Evolutionary conservation across 2,888 invertebrate species (phyloP).

Genomic region (Leptura quadrifasciata): DNA sequence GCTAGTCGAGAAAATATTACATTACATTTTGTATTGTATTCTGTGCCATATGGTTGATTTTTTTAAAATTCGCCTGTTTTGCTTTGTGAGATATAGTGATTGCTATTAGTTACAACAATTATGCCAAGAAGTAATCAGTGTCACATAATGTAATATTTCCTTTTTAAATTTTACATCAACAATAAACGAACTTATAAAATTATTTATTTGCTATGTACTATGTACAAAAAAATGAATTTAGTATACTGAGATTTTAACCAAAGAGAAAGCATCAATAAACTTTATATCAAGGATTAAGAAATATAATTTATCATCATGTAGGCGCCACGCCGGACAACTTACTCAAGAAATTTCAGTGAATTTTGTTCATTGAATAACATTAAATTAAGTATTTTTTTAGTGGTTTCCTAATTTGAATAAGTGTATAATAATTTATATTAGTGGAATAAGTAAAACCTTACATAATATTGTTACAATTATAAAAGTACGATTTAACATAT

Average conservation of each 20-base stretch:
- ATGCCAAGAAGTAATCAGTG: neutral
- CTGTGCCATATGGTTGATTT: no score
- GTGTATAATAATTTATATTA: neutral
- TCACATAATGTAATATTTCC: neutral
- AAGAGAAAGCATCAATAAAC: conserved; percentile 1
- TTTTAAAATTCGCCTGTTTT: no score
- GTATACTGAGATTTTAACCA: neutral
- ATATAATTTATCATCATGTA: neutral
- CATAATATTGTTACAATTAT: neutral
- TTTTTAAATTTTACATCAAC: neutral
- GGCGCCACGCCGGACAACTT: neutral
- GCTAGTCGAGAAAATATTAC: no score
- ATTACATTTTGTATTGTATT: no score
- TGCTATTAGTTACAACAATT: neutral
- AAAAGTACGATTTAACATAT: neutral
- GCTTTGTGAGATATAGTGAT: no score
- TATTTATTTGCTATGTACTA: neutral
- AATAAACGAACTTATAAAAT: neutral
- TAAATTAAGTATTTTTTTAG: neutral
- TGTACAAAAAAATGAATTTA: neutral
- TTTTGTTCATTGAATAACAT: no score
- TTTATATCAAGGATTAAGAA: neutral
- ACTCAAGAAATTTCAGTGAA: neutral
- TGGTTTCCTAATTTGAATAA: neutral
- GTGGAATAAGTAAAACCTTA: neutral